A percentile compares a stretch with the other conserved stretches of the same genome.
Evolutionary conservation across 2,888 invertebrate genomes (phyloP).

Genomic region (Scaptomyza cyrtandrae): DNA sequence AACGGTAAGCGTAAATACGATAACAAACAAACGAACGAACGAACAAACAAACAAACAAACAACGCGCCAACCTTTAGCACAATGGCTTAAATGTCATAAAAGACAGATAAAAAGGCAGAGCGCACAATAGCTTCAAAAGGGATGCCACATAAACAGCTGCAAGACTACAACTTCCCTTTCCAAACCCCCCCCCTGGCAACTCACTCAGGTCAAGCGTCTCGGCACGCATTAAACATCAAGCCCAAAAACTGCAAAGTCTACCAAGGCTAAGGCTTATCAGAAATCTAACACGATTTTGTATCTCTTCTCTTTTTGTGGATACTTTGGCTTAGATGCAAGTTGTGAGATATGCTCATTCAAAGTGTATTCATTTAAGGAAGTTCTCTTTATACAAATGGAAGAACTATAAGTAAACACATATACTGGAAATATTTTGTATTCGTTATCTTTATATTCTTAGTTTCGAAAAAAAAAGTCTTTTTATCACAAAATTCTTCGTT

Average conservation of each 20-base stretch:
- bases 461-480: too few relatives aligned
- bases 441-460: too few relatives aligned
- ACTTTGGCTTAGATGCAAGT: neutral
- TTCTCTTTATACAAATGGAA: too few relatives aligned
- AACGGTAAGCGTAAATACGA: conserved; percentile 60
- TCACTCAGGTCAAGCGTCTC: too few relatives aligned
- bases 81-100: conserved; percentile 27
- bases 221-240: too few relatives aligned
- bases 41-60: conserved; percentile 54
- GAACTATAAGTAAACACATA: too few relatives aligned
- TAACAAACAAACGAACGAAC: conserved; percentile 41
- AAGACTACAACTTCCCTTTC: neutral
- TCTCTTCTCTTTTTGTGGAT: neutral
- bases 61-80: conserved; percentile 41
- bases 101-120: conserved; percentile 39
- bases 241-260: conserved; percentile 19
- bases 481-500: too few relatives aligned
- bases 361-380: too few relatives aligned
- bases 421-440: too few relatives aligned
- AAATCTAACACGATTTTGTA: neutral
- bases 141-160: conserved; percentile 14
- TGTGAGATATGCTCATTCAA: neutral
- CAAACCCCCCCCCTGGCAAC: neutral
- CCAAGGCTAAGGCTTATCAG: conserved; percentile 30
- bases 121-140: conserved; percentile 28